Conservation (phyloP, 2,113 vertebrate genomes). For the Meriones unguiculatus region DNA sequence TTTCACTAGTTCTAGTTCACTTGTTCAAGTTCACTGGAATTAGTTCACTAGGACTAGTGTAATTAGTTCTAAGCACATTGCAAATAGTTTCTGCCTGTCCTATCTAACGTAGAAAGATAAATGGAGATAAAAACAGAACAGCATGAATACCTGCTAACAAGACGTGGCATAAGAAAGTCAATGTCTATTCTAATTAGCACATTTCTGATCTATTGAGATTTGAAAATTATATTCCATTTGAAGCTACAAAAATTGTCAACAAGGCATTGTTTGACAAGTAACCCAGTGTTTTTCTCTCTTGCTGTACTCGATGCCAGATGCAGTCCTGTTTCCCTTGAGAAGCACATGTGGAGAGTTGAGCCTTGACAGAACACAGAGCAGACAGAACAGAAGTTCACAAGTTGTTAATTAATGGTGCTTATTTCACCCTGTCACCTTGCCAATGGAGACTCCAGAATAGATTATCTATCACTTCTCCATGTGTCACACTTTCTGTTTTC, state of each 20-base stretch:
- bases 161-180: conserved; percentile 46
- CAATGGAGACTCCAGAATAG: neutral
- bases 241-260: conserved; percentile 53
- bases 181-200: conserved; percentile 77
- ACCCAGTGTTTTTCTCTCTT: neutral
- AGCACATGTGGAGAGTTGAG: neutral
- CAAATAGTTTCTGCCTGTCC: conserved; percentile 1
- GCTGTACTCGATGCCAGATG: neutral
- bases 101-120: conserved; percentile 64
- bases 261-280: conserved; percentile 19
- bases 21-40: neutral
- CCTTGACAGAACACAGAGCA: too few relatives aligned
- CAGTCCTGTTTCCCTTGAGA: neutral
- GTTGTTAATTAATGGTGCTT: neutral
- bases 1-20: neutral
- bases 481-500: neutral
- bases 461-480: neutral
- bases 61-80: neutral
- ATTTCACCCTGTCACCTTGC: neutral
- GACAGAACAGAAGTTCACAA: neutral
- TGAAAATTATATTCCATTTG: conserved; percentile 70
- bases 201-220: conserved; percentile 66
- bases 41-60: neutral
- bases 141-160: conserved; percentile 26
- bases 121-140: conserved; percentile 72